Evolutionary conservation across 2,113 vertebrate species (phyloP), one percentile per base, ranked within the genome.

Genomic region (Pituophis catenifer): DNA sequence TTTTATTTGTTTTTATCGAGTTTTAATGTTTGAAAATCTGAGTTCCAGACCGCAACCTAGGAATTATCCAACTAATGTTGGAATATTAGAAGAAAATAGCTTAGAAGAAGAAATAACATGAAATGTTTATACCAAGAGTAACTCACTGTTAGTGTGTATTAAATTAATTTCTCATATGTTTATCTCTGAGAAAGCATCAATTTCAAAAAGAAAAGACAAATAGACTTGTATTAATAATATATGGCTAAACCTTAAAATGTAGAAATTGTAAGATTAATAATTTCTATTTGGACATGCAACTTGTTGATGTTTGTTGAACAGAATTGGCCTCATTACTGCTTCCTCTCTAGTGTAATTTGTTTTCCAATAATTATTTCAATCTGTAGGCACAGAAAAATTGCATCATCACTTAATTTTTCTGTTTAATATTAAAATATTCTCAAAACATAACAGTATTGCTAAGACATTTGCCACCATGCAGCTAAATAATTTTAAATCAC

Each of bases 101-200:
- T 57, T 86, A 23, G n/a, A 58, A 87, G 24, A 19, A 62, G 26
- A 92, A 88, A 75, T 17, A 53, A 26, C 17, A 81, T 81, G 17
- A 81, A 75, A 62, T 52, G 11, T 92, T 26, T 33, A 88, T 92
- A 59, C 26, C n/a, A 54, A 38, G 24, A 8, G 15, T 81, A 29
- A 26, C 24, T 81, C 29, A 57, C 10, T 75, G 15, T 54, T 57
- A 57, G 53, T 55, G 75, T 29, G 86, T 90, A 93, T 62, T 50
- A 55, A 90, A 93, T 87, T 90, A 90, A 58, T 87, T 53, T n/a
- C 48, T 87, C 53, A 70, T 90, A 54, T 54, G 24, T 29, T 90
- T 90, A 86, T 90, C 89, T 87, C n/a, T 54, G 50, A 52, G 52
- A 59, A 86, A 93, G 23, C 29, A 33, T 54, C 23, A 33, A 6